Base-by-base conservation (phyloP, 2,113 vertebrate genomes). In the Phalacrocorax pelagicus region DNA sequence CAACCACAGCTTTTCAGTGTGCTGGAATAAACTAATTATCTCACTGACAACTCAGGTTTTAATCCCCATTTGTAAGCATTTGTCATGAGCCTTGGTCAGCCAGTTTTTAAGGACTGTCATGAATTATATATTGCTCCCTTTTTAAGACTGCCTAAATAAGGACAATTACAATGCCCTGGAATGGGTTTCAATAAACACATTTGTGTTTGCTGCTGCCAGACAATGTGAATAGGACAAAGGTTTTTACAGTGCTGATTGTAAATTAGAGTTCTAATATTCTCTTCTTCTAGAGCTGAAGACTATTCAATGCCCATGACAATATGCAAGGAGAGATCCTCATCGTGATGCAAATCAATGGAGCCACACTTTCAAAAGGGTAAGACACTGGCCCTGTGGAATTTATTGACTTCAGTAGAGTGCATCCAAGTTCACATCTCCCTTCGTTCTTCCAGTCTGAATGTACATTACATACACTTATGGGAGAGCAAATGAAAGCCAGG, bases 1-100 rank as follows among this genome's bases (percentile, higher is more conserved):
- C 66, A 94, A 85, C 87, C 93, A 88, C 78, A 82, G 85, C 51
- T 63, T 95, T 95, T 95, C 92, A 94, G 47, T 71, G 59, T 44
- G 67, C 90, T 94, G 86, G 95, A 95, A 96, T 95, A 97, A 97
- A 96, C 90, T 96, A 96, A 97, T 94, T 96, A 95, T 84, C 94
- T 90, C 92, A 70, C 67, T 95, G 94, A 95, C 88, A 96, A 67
- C 59, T 95, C 82, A 94, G 86, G 96, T 96, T 96, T 96, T 94
- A 94, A 96, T 94, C 54, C 40, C 47, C 80, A 90, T 95, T 95
- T 95, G 72, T 95, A 94, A 96, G 90, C 82, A 94, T 95, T 94
- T 96, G 88, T 88, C 94, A 95, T 78, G 90, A 92, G 86, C 29
- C 85, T 77, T 93, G 94, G 94, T 95, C 90, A 94, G 94, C 44